A percentile compares a stretch with the other conserved stretches of the same genome.
phyloP scores from a whole-genome alignment of 2,113 vertebrate species.

The Grammomys surdaster region DNA sequence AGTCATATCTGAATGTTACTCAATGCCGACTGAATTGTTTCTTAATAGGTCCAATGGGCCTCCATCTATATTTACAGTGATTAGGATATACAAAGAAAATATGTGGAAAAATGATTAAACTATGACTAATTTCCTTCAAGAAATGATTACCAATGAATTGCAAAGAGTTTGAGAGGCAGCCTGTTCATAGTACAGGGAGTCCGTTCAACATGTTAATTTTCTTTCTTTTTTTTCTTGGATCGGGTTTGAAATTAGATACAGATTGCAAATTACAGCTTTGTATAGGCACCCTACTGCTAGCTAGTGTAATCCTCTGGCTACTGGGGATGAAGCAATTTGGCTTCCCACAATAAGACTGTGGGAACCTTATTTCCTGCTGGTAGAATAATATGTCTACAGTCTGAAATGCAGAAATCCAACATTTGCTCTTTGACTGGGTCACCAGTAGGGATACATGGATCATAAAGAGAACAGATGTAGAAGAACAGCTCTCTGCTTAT shows the following conservation, averaged over 20 bases:
- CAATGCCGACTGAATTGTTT: conserved; percentile 75
- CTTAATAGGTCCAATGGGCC: conserved; percentile 59
- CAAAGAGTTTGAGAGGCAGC: conserved; percentile 76
- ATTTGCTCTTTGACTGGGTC: conserved; percentile 85
- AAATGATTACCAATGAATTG: conserved; percentile 79
- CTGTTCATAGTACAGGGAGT: conserved; percentile 73
- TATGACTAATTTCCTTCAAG: conserved; percentile 83
- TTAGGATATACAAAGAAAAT: conserved; percentile 76
- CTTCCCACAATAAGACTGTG: conserved; percentile 84
- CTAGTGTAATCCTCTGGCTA: conserved; percentile 85
- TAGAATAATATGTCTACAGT: conserved; percentile 82
- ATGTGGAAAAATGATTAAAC: conserved; percentile 78
- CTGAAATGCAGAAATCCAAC: conserved; percentile 66
- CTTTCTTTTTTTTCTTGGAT: conserved; percentile 84
- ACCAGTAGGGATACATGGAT: conserved; percentile 77
- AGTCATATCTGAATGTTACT: conserved; percentile 71
- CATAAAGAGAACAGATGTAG: conserved; percentile 61
- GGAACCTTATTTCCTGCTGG: conserved; percentile 86
- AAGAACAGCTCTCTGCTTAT: conserved; percentile 48
- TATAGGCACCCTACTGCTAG: conserved; percentile 84
- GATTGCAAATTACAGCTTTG: conserved; percentile 89
- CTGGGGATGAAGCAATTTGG: conserved; percentile 87
- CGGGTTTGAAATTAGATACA: conserved; percentile 89
- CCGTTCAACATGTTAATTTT: conserved; percentile 87
- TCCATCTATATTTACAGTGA: conserved; percentile 66